Evolutionary conservation across 2,113 vertebrate genomes (phyloP).

Genomic region (Polyodon spathula): DNA sequence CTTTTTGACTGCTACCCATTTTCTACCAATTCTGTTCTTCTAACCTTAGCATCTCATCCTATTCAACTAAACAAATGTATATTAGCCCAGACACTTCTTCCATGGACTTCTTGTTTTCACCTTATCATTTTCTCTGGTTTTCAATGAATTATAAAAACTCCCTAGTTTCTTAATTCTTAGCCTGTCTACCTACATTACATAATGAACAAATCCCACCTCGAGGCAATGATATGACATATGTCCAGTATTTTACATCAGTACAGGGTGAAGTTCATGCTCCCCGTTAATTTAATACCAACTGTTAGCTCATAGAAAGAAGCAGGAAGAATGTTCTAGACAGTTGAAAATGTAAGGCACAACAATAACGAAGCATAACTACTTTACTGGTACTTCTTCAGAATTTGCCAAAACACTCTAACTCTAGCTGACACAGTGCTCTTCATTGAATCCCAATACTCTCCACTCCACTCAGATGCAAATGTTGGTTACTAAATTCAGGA

Average conservation of each 20-base stretch:
- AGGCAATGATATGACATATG: constrained; percentile 5
- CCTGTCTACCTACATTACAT: constrained; percentile 6
- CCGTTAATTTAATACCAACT: constrained; percentile 10
- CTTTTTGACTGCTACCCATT: not conserved
- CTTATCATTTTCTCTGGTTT: not conserved
- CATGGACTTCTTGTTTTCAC: not conserved
- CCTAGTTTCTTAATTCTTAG: not conserved
- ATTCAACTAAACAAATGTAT: not conserved
- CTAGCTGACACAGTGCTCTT: not conserved
- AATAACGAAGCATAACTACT: not conserved
- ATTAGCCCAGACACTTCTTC: not conserved
- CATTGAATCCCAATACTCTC: not conserved
- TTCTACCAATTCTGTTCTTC: not conserved
- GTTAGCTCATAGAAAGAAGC: constrained; percentile 3
- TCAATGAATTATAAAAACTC: not conserved
- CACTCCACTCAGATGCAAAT: not conserved
- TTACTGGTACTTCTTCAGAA: not conserved
- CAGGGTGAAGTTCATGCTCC: constrained; percentile 5
- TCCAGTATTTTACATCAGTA: not conserved
- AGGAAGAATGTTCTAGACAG: not conserved
- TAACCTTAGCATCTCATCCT: not conserved
- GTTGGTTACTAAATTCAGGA: no score
- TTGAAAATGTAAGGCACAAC: not conserved
- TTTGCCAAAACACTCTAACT: not conserved
- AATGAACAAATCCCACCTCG: not conserved